Base-by-base conservation (phyloP, 2,888 invertebrate species). In the Drosophila mayaguana region DNA sequence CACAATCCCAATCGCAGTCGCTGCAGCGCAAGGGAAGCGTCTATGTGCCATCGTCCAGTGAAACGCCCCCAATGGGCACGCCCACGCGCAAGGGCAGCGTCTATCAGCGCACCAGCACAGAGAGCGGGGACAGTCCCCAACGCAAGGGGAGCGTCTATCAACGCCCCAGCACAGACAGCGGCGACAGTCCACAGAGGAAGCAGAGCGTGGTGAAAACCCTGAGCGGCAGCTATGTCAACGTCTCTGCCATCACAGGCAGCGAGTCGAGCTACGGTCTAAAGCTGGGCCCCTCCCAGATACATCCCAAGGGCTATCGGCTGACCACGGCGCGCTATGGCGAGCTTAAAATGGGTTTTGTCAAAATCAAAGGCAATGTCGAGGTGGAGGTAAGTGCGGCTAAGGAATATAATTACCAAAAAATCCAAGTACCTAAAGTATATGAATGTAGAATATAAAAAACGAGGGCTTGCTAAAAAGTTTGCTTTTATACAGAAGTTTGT, bases 331-430 rank as follows among this genome's bases (percentile, higher is more conserved):
- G 95, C 83, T 94, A 95, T 72, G 97, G 97, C 6, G 97, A 97
- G 93, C 95, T 98, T 81, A 97, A 97, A 92, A 94, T 98, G 92
- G 97, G 97, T 70, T 95, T 98, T 87, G 95, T 96, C 89, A 96
- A 98, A 94, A 96, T 97, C 91, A 98, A 98, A 93, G 98, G 98
- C 85, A 97, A 97, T 86, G 94, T 98, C 71, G 98, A 98, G 92
- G 96, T 98, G 28, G 98, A 98, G 94, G 95, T 94, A 46, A 91
- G 86, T 80, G n/a, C 6, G 43, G 18, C 50, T 2, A 8, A 20
- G 3, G 2, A 63, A 38, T 34, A 14, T 20, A 34, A 36, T 51
- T 53, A 22, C 5, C 5, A 20, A 20, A 1, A 34, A 18, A 20
- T 18, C n/a, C n/a, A n/a, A n/a, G n/a, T n/a, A n/a, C n/a, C n/a